These are phyloP conservation scores for Leptinotarsa peninsularis DNA, from an alignment of 2,888 invertebrate genomes.

Conservation along the genomic window DNA sequence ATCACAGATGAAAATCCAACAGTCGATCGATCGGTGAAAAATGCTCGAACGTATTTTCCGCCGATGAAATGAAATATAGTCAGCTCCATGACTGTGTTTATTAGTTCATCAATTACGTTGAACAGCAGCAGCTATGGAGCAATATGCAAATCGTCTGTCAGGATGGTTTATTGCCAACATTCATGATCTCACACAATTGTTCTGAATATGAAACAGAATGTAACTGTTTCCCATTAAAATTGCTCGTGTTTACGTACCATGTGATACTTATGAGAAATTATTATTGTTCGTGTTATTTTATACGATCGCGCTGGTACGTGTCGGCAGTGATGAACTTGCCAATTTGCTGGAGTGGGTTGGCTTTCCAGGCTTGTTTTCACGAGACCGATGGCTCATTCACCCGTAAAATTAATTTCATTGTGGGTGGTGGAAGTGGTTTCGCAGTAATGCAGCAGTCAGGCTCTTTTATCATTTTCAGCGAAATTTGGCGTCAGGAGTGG, in stretches of 20 bases:
- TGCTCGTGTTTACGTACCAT: slow-evolving; percentile 37
- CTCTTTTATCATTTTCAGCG: background rate
- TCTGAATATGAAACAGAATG: slow-evolving; percentile 43
- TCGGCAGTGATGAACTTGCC: slow-evolving; percentile 12
- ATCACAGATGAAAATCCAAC: background rate
- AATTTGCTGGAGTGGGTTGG: slow-evolving; percentile 12
- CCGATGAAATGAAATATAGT: slow-evolving; percentile 23
- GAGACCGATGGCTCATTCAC: background rate
- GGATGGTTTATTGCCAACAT: slow-evolving; percentile 40
- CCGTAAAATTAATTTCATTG: background rate
- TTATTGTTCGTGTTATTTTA: slow-evolving; percentile 34
- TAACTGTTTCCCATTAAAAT: slow-evolving; percentile 42
- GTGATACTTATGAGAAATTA: slow-evolving; percentile 38
- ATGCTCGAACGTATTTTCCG: slow-evolving; percentile 18
- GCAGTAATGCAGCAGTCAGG: background rate
- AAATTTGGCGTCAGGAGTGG: background rate
- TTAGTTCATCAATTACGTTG: slow-evolving; percentile 43
- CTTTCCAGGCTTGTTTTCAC: background rate
- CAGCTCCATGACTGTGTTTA: slow-evolving; percentile 31
- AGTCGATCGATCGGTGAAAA: background rate
- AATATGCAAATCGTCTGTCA: slow-evolving; percentile 43
- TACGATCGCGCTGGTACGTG: slow-evolving; percentile 7
- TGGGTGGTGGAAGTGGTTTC: background rate
- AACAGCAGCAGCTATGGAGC: slow-evolving; percentile 29
- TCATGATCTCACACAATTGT: slow-evolving; percentile 43